These are phyloP conservation scores for Frieseomelitta varia DNA, from an alignment of 1,140 invertebrate genomes.

Conservation along the genomic window DNA sequence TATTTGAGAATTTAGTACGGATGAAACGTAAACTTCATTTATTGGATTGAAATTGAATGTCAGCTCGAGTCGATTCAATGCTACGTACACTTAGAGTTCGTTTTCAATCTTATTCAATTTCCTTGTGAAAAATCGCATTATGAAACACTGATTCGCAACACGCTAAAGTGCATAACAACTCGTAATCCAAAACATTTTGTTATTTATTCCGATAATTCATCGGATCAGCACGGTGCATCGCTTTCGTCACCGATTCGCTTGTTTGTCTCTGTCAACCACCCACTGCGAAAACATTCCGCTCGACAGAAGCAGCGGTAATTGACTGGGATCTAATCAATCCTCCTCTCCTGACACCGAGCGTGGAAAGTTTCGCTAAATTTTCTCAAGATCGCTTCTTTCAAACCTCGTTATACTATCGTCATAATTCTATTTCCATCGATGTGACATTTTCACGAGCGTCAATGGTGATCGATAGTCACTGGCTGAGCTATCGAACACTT, in stretches of 20 bases:
- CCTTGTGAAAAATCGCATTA: not conserved
- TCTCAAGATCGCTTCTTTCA: conserved; percentile 1
- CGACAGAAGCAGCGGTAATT: conserved; percentile 62
- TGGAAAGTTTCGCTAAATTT: conserved; percentile 34
- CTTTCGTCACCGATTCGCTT: conserved; percentile 29
- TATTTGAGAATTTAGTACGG: too few relatives aligned
- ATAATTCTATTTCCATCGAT: conserved; percentile 10
- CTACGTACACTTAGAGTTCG: too few relatives aligned
- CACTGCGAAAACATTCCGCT: conserved; percentile 61
- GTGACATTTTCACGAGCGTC: not conserved
- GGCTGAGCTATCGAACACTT: too few relatives aligned
- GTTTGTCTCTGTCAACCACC: conserved; percentile 53
- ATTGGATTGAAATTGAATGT: too few relatives aligned
- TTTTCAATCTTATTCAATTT: not conserved
- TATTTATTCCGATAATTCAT: conserved; percentile 29
- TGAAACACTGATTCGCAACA: not conserved
- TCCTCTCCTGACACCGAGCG: not conserved
- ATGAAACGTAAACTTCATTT: too few relatives aligned
- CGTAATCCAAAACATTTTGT: not conserved
- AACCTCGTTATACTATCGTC: not conserved
- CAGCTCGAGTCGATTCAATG: too few relatives aligned
- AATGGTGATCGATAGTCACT: not conserved
- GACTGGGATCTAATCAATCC: conserved; percentile 67
- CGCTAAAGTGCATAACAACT: not conserved
- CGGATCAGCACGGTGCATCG: conserved; percentile 18